Conservation (phyloP, 1,140 invertebrate genomes). For the Nomia melanderi region DNA sequence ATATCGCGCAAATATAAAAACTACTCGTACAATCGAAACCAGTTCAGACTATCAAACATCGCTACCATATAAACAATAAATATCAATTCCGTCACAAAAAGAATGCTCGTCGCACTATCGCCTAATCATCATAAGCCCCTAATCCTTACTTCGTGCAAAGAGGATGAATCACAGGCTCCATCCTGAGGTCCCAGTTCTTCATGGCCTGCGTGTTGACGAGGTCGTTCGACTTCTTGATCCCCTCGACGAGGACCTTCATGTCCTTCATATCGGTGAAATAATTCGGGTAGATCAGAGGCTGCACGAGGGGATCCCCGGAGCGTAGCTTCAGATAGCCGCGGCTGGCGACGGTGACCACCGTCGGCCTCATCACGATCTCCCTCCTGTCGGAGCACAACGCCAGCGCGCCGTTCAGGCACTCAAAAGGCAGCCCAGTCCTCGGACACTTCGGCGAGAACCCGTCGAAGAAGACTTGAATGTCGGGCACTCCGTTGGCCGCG, state of each 20-base stretch:
- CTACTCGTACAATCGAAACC: too few species aligned
- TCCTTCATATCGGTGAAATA: slow-evolving; percentile 83
- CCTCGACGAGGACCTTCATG: slow-evolving; percentile 79
- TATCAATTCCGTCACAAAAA: too few species aligned
- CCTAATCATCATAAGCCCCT: too few species aligned
- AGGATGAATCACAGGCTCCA: slow-evolving; percentile 73
- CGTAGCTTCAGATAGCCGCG: slow-evolving; percentile 77
- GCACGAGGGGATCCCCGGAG: slow-evolving; percentile 82
- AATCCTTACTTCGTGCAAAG: slow-evolving; percentile 70
- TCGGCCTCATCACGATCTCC: slow-evolving; percentile 73
- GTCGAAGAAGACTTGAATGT: slow-evolving; percentile 78
- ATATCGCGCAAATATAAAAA: too few species aligned
- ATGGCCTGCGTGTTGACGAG: slow-evolving; percentile 76
- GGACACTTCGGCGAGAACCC: slow-evolving; percentile 75
- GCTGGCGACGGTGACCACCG: slow-evolving; percentile 68
- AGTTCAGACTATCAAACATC: too few species aligned
- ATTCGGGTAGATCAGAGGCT: slow-evolving; percentile 86
- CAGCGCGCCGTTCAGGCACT: slow-evolving; percentile 71
- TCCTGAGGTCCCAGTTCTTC: slow-evolving; percentile 77
- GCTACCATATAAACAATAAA: too few species aligned
- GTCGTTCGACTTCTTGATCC: slow-evolving; percentile 75
- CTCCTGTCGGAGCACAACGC: slow-evolving; percentile 68
- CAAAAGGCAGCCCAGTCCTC: slow-evolving; percentile 69
- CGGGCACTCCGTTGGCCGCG: slow-evolving; percentile 68
- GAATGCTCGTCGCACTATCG: too few species aligned